Evolutionary conservation across 2,797 vertebrate genomes (phyloP), one percentile per base, ranked within the genome.

Genomic region (Antrozous pallidus): DNA sequence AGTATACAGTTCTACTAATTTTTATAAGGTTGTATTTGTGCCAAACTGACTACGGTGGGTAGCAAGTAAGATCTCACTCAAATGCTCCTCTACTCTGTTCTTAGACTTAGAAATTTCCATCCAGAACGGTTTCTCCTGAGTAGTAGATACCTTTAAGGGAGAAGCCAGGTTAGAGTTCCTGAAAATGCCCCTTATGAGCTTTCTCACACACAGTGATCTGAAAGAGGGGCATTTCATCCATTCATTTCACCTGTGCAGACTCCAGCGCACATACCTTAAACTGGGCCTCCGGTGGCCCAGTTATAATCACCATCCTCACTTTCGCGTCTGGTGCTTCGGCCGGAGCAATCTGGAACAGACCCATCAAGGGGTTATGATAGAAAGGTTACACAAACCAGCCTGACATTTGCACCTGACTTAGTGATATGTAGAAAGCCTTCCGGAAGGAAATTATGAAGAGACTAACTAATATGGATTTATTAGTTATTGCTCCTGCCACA

Each of bases 281-380:
- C 97, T 99, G 99, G 98, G 99, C 99, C 98, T 99, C 99, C 92
- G 99, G 99, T 7, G 99, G 99, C 96, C 99, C 99, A 31, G 99
- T 98, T 54, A 99, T 99, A 96, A 99, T 99, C 97, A 99, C 99
- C 99, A 99, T 99, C 97, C 99, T 99, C 97, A 99, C 98, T 97
- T 99, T 99, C 96, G 99, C 98, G 93, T 99, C 99, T 97, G 99
- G 98, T 74, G 98, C 99, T 97, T 99, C 99, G 81, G 99, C 99
- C 89, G 99, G 99, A 63, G 99, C 99, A 61, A 99, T 99, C 99
- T 99, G 93, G 56, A 98, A 98, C 24, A 96, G 80, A 97, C 91
- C 97, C 94, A 95, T 96, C 90, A 93, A 94, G 65, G 61, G 78
- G 80, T 83, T 91, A 94, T 38, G 28, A 54, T 0, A 83, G 42